These are phyloP conservation scores for Hyperopisus bebe DNA, from an alignment of 2,113 vertebrate species.

Conservation along the genomic window DNA sequence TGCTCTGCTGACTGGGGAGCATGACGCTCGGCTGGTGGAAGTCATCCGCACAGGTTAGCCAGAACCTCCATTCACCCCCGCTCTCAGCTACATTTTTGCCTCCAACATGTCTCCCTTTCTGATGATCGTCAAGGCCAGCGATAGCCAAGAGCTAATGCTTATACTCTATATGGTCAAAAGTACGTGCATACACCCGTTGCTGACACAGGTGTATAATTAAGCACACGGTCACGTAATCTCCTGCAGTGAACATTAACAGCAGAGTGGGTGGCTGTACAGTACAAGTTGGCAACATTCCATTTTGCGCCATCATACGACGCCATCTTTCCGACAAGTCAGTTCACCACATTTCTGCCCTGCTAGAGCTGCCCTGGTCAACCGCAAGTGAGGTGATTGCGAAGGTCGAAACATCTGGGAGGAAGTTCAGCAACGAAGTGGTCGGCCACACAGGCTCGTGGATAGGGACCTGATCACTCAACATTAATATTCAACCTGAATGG, in stretches of 20 bases:
- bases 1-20: conserved; percentile 68
- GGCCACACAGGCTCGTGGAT: background rate
- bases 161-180: background rate
- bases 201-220: background rate
- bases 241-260: background rate
- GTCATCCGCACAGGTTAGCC: conserved; percentile 76
- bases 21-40: conserved; percentile 70
- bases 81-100: background rate
- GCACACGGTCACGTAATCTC: background rate
- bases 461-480: background rate
- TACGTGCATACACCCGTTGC: background rate
- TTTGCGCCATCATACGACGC: background rate
- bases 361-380: background rate
- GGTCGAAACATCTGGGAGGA: background rate
- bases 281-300: background rate
- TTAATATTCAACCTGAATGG: background rate
- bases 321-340: background rate
- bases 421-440: background rate
- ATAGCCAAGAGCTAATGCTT: background rate
- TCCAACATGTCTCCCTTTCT: background rate
- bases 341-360: background rate
- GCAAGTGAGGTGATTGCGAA: background rate
- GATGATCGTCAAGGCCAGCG: background rate
- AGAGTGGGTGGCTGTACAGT: background rate
- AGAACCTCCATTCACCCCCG: background rate